Evolutionary conservation across 37 sponge, comb jelly and placozoan genomes (phyloP).

Genomic region (Theonella swinhoei): DNA sequence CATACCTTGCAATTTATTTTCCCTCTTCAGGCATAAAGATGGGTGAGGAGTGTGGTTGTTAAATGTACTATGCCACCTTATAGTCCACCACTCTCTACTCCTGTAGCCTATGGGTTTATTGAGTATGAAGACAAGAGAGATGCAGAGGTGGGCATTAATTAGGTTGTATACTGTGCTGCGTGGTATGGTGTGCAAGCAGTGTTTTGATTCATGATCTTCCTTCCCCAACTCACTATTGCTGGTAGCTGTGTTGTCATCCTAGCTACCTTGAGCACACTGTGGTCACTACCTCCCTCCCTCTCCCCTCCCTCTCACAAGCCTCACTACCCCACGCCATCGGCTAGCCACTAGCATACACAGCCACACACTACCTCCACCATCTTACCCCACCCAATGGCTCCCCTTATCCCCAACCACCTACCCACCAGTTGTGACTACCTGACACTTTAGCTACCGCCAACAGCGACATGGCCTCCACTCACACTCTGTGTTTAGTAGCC

Average conservation of each 20-base stretch:
- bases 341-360: not conserved
- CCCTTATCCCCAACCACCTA: not conserved
- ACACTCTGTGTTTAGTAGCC: not conserved
- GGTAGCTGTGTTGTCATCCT: not conserved
- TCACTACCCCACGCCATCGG: not conserved
- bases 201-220: too few species aligned
- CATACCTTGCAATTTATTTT: not conserved
- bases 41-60: too few species aligned
- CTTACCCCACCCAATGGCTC: not conserved
- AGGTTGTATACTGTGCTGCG: not conserved
- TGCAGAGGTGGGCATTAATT: slow-evolving; percentile 62
- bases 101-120: slow-evolving; percentile 76
- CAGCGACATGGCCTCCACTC: not conserved
- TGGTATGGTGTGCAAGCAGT: too few species aligned
- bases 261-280: not conserved
- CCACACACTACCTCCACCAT: not conserved
- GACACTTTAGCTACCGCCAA: too few species aligned
- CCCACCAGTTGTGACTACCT: too few species aligned
- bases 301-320: not conserved
- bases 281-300: not conserved
- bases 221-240: too few species aligned
- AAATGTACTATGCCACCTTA: not conserved
- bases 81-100: not conserved
- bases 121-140: slow-evolving; percentile 82
- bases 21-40: slow-evolving; percentile 57